phyloP scores from a whole-genome alignment of 2,113 vertebrate species.

The Platysternon megacephalum region DNA sequence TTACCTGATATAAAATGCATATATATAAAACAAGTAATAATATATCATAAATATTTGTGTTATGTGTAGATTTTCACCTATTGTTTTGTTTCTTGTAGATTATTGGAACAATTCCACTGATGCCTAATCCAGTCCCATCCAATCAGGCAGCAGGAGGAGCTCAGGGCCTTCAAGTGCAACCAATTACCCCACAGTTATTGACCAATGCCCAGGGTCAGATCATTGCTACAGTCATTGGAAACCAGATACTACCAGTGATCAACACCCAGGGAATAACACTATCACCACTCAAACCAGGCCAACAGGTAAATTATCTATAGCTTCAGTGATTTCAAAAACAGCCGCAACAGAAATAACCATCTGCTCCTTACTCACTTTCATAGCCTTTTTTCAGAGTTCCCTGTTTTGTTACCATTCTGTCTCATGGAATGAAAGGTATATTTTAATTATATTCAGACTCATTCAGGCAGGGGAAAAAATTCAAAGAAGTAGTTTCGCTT shows the following conservation, averaged over 20 bases:
- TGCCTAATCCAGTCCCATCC: constrained; percentile 93
- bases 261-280: constrained; percentile 99
- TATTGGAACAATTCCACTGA: constrained; percentile 98
- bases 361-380: rapidly evolving
- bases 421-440: neutral
- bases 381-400: neutral
- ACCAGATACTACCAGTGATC: constrained; percentile 99
- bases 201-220: constrained; percentile 99
- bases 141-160: constrained; percentile 90
- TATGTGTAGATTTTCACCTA: constrained; percentile 15
- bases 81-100: constrained; percentile 85
- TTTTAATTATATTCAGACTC: neutral
- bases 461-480: neutral
- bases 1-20: neutral
- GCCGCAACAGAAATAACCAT: neutral
- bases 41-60: rapidly evolving
- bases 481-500: neutral
- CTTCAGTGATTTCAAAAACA: neutral
- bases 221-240: constrained; percentile 98
- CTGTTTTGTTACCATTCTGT: neutral
- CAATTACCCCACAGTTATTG: constrained; percentile 97
- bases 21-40: neutral
- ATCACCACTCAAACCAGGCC: constrained; percentile 97
- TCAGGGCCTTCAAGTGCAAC: constrained; percentile 97
- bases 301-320: constrained; percentile 85